Evolutionary conservation across 2,797 vertebrate genomes (phyloP), one percentile per base, ranked within the genome.

Genomic region (Sebastes paucispinis): DNA sequence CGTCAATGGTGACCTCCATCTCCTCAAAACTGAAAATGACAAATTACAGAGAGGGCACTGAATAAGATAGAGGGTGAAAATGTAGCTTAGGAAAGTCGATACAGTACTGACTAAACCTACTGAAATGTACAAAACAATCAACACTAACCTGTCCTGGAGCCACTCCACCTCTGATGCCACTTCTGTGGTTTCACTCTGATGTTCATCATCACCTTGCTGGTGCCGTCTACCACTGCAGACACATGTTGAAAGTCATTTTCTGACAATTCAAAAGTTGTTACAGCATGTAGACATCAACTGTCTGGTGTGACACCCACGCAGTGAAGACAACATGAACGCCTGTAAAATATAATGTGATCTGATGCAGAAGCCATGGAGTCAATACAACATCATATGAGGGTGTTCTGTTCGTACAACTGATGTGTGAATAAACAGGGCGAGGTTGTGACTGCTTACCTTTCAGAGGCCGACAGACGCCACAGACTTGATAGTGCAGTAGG

Each of bases 21-120:
- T 84, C 72, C 5, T 52, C 82, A 73, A 59, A 69, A 55, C 82
- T 80, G 69, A 52, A 65, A 69, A 69, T 3, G 2, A 55, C 16
- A 80, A 24, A 50, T 34, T 43, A 64, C 24, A 74, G 16, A 16
- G 14, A 2, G 6, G 20, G 14, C 4, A 57, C 0, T 36, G 24
- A 24, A 24, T 52, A 43, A 43, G 4, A 22, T 6, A 1, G 18
- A 3, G 22, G 2, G 25, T 43, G 2, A 69, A 57, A 64, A 66
- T 39, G 7, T 50, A 65, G 55, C 10, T 54, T 29, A 6, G 31
- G 2, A 22, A 39, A 58, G 12, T 43, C 1, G 1, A 11, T 29
- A n/a, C 13, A 72, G 10, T 6, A 36, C 18, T 57, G 18, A 55
- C 3, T 55, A 47, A 13, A 69, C 27, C 22, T n/a, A 58, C 1